These are phyloP conservation scores for Pycnonotus jocosus DNA, from an alignment of 2,113 vertebrate genomes.

Conservation along the genomic window DNA sequence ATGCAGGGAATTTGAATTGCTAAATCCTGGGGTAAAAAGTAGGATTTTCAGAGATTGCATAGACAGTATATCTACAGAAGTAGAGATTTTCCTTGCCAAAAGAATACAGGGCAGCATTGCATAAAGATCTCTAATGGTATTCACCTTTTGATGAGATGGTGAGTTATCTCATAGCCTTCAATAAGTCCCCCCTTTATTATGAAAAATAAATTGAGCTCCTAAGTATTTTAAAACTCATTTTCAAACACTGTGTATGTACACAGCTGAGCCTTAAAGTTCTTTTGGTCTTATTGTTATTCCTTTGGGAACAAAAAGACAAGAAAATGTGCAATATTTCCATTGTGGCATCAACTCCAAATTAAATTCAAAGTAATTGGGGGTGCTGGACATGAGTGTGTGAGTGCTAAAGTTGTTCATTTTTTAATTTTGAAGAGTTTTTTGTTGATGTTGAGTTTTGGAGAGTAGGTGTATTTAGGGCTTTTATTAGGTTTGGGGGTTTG, in stretches of 20 bases:
- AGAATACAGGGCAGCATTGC: not conserved
- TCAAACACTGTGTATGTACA: not conserved
- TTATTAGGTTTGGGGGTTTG: not conserved
- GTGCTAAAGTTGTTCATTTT: not conserved
- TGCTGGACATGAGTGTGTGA: not conserved
- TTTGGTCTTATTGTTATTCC: not conserved
- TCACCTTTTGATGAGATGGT: not conserved
- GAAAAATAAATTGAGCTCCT: not conserved
- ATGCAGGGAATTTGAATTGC: not conserved
- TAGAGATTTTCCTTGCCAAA: not conserved
- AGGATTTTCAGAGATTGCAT: not conserved
- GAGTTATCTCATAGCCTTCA: not conserved
- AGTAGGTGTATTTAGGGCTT: fast-evolving
- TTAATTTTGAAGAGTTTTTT: not conserved
- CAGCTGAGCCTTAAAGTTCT: not conserved
- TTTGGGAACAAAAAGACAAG: not conserved
- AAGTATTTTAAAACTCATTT: not conserved
- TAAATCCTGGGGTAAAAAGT: not conserved
- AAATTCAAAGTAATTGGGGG: not conserved
- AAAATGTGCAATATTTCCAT: not conserved
- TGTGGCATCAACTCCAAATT: not conserved
- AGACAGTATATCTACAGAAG: not conserved
- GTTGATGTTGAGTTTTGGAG: not conserved
- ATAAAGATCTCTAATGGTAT: not conserved
- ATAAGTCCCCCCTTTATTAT: not conserved